Base-by-base conservation (phyloP, 30 jellyfish, hydroid and myxozoan species). In the Aurelia sp. region DNA sequence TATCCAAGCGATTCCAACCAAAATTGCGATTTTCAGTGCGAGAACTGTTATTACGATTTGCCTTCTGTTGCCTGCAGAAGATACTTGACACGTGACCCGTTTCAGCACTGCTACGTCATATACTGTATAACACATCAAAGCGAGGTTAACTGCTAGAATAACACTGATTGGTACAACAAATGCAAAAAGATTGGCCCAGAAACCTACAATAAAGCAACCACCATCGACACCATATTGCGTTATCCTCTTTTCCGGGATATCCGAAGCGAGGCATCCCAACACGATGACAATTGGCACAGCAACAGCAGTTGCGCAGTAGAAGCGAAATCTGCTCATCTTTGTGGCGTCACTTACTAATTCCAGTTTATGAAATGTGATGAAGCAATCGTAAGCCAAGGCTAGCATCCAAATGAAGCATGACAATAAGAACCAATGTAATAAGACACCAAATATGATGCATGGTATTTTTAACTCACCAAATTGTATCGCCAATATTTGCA, bases 1-100 rank as follows among this genome's bases (percentile, higher is more conserved):
- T 60, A 82, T 55, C 92, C 92, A 82, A 17, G 80, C 92, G 4
- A 55, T 67, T n/a, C 86, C 92, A n/a, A 73, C 73, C 70, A 82
- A 33, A 44, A 61, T 70, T 19, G 92, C 44, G 11, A 82, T 17
- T 59, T 82, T 82, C 79, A 71, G 20, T 6, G 92, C 92, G 20
- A 82, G 21, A 4, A 71, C 33, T 33, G 73, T 59, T 1, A 70
- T 66, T 17, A 80, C 59, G 12, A 66, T 62, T 13, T 70, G 71
- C 41, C 27, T 68, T 55, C 90, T 72, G 74, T 80, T 80, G 52
- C 82, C 53, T 50, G 61, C 69, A 48, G 47, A 13, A 5, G 85
- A 13, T 12, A 70, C 13, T 19, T 57, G 86, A 1, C 52, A 5
- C 57, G 92, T 47, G n/a, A 74, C 19, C 61, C 41, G 60, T 57